phyloP scores from a whole-genome alignment of 1,140 invertebrate species.

The Pseudachorutes palmiensis region DNA sequence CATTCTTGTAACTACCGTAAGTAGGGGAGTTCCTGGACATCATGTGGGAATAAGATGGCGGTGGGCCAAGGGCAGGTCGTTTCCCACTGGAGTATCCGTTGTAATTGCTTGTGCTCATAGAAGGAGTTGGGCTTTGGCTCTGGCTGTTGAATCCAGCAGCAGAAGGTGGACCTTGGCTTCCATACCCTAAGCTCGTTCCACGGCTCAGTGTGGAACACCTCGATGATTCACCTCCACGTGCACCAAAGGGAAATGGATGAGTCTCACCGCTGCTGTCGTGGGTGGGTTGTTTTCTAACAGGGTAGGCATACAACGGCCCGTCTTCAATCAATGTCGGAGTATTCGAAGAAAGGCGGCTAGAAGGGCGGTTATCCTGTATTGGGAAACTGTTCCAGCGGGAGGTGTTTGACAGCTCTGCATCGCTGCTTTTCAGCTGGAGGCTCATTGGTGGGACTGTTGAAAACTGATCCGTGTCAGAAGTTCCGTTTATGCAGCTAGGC shows the following conservation, averaged over 20 bases:
- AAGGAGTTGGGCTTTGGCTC: conserved; percentile 4
- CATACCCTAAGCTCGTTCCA: conserved; percentile 13
- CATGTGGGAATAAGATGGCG: background rate
- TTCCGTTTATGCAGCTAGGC: too few species aligned
- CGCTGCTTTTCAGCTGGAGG: too few species aligned
- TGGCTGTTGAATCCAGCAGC: background rate
- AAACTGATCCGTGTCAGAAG: too few species aligned
- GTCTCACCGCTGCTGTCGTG: too few species aligned
- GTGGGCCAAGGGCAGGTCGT: conserved; percentile 4
- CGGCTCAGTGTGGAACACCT: conserved; percentile 6
- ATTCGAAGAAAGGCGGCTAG: background rate
- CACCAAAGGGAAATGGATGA: too few species aligned
- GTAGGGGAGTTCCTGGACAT: background rate
- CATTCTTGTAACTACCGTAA: background rate
- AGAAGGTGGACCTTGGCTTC: conserved; percentile 13
- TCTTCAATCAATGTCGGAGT: background rate
- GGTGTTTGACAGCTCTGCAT: background rate
- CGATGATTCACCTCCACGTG: conserved; percentile 8
- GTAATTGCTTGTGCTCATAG: conserved; percentile 1
- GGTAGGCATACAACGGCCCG: background rate
- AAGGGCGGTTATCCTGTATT: background rate
- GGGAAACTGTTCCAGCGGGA: background rate
- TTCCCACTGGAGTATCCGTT: background rate
- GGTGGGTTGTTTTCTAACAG: too few species aligned
- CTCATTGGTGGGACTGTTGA: too few species aligned